Conservation (phyloP, 2,113 vertebrate genomes). For the Carassius gibelio region DNA sequence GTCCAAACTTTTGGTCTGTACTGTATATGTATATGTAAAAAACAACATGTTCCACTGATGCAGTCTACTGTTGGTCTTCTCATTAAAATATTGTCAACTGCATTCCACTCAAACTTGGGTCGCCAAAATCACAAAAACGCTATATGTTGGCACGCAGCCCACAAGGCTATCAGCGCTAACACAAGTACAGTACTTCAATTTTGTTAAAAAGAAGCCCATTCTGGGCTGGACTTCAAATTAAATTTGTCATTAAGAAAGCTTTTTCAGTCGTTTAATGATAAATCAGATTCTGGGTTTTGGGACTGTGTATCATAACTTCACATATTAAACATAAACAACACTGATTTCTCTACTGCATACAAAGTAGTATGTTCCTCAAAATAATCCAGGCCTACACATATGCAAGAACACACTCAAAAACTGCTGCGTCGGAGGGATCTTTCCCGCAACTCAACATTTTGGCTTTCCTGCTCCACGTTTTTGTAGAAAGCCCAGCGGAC, state of each 20-base stretch:
- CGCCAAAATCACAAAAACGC: too few relatives aligned
- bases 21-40: too few relatives aligned
- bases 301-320: not conserved
- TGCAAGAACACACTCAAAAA: constrained; percentile 51
- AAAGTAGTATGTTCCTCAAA: constrained; percentile 1
- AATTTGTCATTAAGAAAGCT: not conserved
- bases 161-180: too few relatives aligned
- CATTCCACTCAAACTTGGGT: too few relatives aligned
- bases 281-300: not conserved
- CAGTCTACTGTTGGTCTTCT: too few relatives aligned
- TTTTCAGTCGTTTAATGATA: not conserved
- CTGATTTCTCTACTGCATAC: not conserved
- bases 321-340: not conserved
- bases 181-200: too few relatives aligned
- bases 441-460: constrained; percentile 66
- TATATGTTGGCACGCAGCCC: too few relatives aligned
- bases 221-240: not conserved
- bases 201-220: too few relatives aligned
- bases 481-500: constrained; percentile 55
- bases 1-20: too few relatives aligned
- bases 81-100: too few relatives aligned
- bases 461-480: constrained; percentile 63
- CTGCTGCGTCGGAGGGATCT: constrained; percentile 69
- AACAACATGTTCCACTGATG: too few relatives aligned
- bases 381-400: not conserved